These are phyloP conservation scores for Onychomys torridus DNA, from an alignment of 2,797 vertebrate genomes.

Conservation along the genomic window DNA sequence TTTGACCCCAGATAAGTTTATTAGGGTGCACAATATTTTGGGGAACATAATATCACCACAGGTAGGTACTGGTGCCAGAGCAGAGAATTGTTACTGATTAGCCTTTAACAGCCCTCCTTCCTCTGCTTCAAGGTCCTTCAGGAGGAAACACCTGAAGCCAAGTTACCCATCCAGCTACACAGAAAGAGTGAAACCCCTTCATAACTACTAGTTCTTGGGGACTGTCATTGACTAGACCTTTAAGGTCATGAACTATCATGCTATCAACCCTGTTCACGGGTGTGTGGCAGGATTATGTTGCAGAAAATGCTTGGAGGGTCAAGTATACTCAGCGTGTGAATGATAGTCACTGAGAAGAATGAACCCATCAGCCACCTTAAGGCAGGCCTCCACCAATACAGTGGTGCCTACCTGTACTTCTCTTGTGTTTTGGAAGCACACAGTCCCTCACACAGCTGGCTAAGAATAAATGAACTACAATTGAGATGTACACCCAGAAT, in stretches of 20 bases:
- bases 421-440: neutral
- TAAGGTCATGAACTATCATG: neutral
- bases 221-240: neutral
- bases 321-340: neutral
- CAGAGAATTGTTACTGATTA: neutral
- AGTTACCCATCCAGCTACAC: neutral
- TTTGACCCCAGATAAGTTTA: no score
- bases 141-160: neutral
- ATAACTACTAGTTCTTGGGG: neutral
- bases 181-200: neutral
- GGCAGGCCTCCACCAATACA: neutral
- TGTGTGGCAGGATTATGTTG: fast-evolving
- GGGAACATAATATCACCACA: no score
- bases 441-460: neutral
- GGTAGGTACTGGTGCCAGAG: neutral
- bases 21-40: no score
- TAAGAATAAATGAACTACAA: neutral
- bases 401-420: neutral
- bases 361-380: neutral
- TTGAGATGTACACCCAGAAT: neutral
- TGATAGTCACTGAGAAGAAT: neutral
- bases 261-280: neutral
- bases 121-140: neutral
- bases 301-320: neutral
- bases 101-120: neutral